phyloP scores from a whole-genome alignment of 2,113 vertebrate genomes.

The Tetraodon nigroviridis region DNA sequence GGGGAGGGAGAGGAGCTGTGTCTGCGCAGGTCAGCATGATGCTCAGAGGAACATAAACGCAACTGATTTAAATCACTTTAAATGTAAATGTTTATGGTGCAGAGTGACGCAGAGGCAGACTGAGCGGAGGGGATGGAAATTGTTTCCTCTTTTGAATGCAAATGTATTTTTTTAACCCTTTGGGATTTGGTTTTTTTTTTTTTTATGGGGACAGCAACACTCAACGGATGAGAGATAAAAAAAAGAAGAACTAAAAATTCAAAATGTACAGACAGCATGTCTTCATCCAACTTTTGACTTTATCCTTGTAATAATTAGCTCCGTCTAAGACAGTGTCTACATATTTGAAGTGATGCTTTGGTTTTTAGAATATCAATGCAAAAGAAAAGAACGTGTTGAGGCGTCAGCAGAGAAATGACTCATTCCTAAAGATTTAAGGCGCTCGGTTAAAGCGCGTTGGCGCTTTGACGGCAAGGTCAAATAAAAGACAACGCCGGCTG shows the following conservation, averaged over 20 bases:
- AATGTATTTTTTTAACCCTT: constrained; percentile 50
- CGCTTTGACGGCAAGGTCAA: constrained; percentile 50
- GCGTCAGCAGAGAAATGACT: constrained; percentile 14
- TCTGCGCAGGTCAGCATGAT: constrained; percentile 61
- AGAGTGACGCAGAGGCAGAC: constrained; percentile 72
- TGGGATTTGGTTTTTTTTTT: background rate
- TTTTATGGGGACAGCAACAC: background rate
- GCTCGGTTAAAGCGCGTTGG: constrained; percentile 15
- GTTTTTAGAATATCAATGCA: background rate
- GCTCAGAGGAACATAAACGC: constrained; percentile 70
- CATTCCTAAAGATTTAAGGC: constrained; percentile 20
- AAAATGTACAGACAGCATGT: no score
- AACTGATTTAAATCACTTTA: constrained; percentile 77
- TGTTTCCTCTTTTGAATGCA: constrained; percentile 60
- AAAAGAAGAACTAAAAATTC: background rate
- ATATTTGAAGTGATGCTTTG: constrained; percentile 5
- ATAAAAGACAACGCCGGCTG: constrained; percentile 39
- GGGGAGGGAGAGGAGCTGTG: constrained; percentile 6
- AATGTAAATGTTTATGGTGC: constrained; percentile 78
- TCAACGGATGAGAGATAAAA: constrained; percentile 8
- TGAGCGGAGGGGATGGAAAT: constrained; percentile 62
- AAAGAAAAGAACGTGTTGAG: background rate
- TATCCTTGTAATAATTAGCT: no score
- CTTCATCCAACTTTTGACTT: no score
- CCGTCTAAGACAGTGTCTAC: background rate